These are phyloP conservation scores for Diacarnus erythraeanus DNA, from an alignment of 37 sponge, comb jelly and placozoan species.

Conservation along the genomic window DNA sequence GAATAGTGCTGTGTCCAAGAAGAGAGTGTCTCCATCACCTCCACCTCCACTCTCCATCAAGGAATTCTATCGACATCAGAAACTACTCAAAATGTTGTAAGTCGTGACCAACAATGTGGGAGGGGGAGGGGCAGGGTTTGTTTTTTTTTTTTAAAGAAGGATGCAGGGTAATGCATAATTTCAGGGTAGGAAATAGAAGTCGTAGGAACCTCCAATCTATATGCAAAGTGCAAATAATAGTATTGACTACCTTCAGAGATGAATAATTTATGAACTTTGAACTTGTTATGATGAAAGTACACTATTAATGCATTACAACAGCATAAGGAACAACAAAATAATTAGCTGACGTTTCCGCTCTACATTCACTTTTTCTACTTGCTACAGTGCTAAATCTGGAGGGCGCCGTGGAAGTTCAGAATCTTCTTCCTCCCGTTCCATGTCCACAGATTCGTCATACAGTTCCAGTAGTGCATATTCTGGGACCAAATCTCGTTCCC, in stretches of 20 bases:
- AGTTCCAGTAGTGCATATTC: slow-evolving; percentile 6
- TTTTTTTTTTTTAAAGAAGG: not conserved
- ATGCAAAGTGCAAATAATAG: too few species aligned
- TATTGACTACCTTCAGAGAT: too few species aligned
- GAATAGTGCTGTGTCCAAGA: slow-evolving; percentile 14
- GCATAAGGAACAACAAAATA: too few species aligned
- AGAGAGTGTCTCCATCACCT: slow-evolving; percentile 22
- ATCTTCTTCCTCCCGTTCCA: slow-evolving; percentile 23
- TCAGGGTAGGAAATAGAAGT: too few species aligned
- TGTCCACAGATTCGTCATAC: slow-evolving; percentile 9
- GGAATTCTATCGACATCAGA: slow-evolving; percentile 75
- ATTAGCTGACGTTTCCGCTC: too few species aligned
- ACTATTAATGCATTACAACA: too few species aligned
- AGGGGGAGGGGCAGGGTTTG: too few species aligned
- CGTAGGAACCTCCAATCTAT: too few species aligned
- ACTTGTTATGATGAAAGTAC: too few species aligned
- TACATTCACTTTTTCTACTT: not conserved
- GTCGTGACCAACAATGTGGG: too few species aligned
- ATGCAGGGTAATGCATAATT: not conserved
- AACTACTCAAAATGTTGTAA: slow-evolving; percentile 41
- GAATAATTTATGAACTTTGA: too few species aligned
- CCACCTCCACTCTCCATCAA: slow-evolving; percentile 61
- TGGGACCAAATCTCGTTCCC: slow-evolving; percentile 8
- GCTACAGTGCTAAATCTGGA: not conserved
- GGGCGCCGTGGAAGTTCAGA: not conserved